Evolutionary conservation across 2,797 vertebrate species (phyloP), one percentile per base, ranked within the genome.

Genomic region (Onychomys arenicola): DNA sequence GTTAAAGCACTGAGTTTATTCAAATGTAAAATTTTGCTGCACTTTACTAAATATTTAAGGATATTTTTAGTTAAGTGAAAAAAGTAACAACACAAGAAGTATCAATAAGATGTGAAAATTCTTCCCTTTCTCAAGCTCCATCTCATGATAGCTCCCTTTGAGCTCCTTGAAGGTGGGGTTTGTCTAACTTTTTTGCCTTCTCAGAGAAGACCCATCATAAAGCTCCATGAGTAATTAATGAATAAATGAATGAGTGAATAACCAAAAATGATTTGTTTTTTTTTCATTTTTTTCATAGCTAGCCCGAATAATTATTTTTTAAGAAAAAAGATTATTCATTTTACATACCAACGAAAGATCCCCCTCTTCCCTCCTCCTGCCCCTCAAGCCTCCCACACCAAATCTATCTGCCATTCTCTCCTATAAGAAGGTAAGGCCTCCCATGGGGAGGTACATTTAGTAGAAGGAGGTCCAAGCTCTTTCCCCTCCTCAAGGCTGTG

Each of bases 11-110:
- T 43, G 23, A 94, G 25, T 29, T 59, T 94, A 88, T 95, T 88
- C 67, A 93, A 34, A 91, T 61, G 2, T 90, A 40, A 87, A 57
- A 1, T 37, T 96, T 87, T 90, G 2, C 2, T 82, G 90, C 96
- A 78, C n/a, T 96, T 37, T 86, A 40, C 21, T 91, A 81, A 81
- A 40, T 89, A 75, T 37, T 94, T 49, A 63, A 83, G 21, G 5
- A 76, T 84, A 40, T 80, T 89, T 10, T n/a, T 80, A 82, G 37
- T 73, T 95, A n/a, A 93, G 83, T 34, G 63, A 95, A 77, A 81
- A 94, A 9, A 34, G 13, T 59, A 67, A 43, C 71, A 57, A 57
- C n/a, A 37, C 21, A 11, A 37, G 27, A 91, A 91, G 27, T 37
- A 57, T 7, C 2, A 65, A 71, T 67, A 46, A 90, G 1, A 13